Base-by-base conservation (phyloP, 2,888 invertebrate species). In the Cactoblastis cactorum region DNA sequence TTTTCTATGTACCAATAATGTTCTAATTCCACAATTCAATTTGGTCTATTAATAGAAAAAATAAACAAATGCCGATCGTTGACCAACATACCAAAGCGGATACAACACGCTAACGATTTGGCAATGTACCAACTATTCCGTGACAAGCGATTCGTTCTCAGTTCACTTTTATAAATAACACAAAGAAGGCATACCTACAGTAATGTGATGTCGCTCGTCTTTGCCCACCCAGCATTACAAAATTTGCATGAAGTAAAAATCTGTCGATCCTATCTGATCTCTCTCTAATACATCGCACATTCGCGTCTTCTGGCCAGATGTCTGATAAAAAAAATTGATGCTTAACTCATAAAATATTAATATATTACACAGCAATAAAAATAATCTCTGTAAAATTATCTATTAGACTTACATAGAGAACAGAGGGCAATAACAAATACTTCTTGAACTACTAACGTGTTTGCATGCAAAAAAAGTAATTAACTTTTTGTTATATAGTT, bases 51-150 rank as follows among this genome's bases (percentile, higher is more conserved):
- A 55, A 54, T 54, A 63, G 65, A 59, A 61, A 69, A 68, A 62
- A 77, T 75, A 82, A 81, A 83, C 77, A 81, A 77, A 80, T 77
- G 67, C 69, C 70, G 71, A 74, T 71, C 79, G 80, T 76, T 80
- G 81, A 81, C 80, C 82, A 83, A 81, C 80, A 83, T 83, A 77
- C 77, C 73, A 61, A 69, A 71, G 33, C 69, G 71, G 69, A 78
- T 78, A 84, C 79, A 80, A 74, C 71, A 71, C 68, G 74, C 68
- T 67, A 77, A 77, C 75, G 62, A 77, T 82, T 85, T 87, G 88
- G 87, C 79, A 67, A 53, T 39, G 55, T 39, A 59, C 86, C 88
- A 88, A 83, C 67, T 77, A 83, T 86, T 84, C 77, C 74, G 75
- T 76, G 81, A 83, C 80, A 81, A 77, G 74, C 77, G 68, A 77